A percentile compares a stretch with the other conserved stretches of the same genome.
Evolutionary conservation across 2,888 invertebrate genomes (phyloP).

Genomic region (Drosophila macrospina): DNA sequence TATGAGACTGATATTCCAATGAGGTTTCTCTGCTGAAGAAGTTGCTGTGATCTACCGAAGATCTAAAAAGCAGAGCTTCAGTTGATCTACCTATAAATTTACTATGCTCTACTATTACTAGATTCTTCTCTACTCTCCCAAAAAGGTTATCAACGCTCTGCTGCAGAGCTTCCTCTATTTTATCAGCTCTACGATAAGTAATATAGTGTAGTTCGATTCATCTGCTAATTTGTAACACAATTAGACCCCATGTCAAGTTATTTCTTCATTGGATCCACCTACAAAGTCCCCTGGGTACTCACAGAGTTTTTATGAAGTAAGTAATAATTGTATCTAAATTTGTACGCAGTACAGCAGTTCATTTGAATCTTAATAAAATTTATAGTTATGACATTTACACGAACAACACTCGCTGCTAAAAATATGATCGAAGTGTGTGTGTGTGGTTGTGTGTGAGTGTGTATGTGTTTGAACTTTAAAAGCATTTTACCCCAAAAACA

Average conservation of each 20-base stretch:
- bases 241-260: constrained; percentile 1
- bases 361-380: constrained; percentile 78
- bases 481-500: constrained; percentile 59
- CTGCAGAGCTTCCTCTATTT: background rate
- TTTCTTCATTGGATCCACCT: background rate
- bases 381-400: constrained; percentile 76
- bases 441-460: background rate
- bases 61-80: too few species aligned
- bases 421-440: constrained; percentile 23
- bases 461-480: constrained; percentile 45
- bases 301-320: constrained; percentile 53
- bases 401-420: constrained; percentile 27
- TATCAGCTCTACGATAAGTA: background rate
- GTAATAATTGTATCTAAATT: constrained; percentile 73
- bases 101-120: too few species aligned
- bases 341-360: constrained; percentile 72
- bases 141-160: background rate
- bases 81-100: too few species aligned
- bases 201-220: background rate
- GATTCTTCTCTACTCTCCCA: background rate
- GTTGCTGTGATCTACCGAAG: too few species aligned
- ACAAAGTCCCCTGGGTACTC: constrained; percentile 2
- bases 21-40: too few species aligned
- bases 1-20: too few species aligned
- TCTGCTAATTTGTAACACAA: background rate